Conservation (phyloP, 2,888 invertebrate genomes). For the Drosophila antonietae region DNA sequence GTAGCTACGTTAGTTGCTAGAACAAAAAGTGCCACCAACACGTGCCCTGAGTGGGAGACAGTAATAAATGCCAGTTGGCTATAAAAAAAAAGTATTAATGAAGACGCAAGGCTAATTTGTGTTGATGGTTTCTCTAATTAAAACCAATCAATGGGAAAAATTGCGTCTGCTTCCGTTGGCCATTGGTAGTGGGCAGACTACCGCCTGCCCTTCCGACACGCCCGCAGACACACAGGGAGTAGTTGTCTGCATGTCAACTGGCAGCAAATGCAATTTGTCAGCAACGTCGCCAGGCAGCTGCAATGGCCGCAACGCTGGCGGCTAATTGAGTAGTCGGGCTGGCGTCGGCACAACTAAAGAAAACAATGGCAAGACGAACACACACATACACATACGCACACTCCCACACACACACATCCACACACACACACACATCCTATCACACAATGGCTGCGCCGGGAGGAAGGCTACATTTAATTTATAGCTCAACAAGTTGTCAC, state of each 20-base stretch:
- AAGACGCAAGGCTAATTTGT: constrained; percentile 74
- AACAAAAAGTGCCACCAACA: not conserved
- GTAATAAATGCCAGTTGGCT: constrained; percentile 42
- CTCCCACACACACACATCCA: not conserved
- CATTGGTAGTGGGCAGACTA: constrained; percentile 7
- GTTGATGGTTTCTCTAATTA: constrained; percentile 78
- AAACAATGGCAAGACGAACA: constrained; percentile 20
- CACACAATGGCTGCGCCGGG: constrained; percentile 13
- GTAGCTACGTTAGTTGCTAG: not conserved
- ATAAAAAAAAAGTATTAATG: constrained; percentile 74
- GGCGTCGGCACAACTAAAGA: constrained; percentile 43
- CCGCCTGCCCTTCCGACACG: not conserved
- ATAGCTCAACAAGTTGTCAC: constrained; percentile 78
- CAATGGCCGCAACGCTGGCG: constrained; percentile 49
- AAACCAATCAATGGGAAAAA: constrained; percentile 78
- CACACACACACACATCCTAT: constrained; percentile 5
- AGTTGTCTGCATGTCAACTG: constrained; percentile 58
- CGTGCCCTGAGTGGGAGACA: not conserved
- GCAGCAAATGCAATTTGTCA: constrained; percentile 77
- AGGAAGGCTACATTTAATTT: constrained; percentile 53
- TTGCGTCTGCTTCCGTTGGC: constrained; percentile 60
- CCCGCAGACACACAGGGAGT: not conserved
- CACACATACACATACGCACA: constrained; percentile 1
- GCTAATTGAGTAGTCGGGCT: constrained; percentile 66
- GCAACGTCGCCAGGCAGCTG: constrained; percentile 52